These are phyloP conservation scores for Forbesichthys agassizii DNA, from an alignment of 2,113 vertebrate genomes.

Conservation along the genomic window DNA sequence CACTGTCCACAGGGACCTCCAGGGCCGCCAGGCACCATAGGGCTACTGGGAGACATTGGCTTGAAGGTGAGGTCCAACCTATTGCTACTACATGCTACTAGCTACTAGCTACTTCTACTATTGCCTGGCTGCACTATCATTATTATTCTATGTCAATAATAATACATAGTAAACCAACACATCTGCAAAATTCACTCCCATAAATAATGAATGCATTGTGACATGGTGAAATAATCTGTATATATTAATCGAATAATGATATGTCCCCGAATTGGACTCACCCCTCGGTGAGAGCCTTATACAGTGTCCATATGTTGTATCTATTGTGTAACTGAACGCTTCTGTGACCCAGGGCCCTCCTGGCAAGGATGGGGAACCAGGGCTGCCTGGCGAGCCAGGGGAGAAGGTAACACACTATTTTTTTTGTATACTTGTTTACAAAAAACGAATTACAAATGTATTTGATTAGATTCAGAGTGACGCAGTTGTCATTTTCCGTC, in stretches of 20 bases:
- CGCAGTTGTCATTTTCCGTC: no score
- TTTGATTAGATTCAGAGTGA: no score
- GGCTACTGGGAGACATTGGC: conserved; percentile 89
- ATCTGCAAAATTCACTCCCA: conserved; percentile 31
- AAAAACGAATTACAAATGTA: no score
- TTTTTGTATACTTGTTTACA: not conserved
- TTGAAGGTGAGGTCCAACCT: conserved; percentile 78
- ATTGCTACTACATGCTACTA: not conserved
- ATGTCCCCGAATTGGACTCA: not conserved
- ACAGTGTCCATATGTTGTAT: no score
- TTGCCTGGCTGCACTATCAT: no score
- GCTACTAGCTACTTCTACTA: no score
- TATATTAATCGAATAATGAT: conserved; percentile 23
- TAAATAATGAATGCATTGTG: conserved; percentile 32
- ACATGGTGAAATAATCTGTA: conserved; percentile 25
- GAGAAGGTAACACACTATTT: conserved; percentile 80
- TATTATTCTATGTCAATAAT: no score
- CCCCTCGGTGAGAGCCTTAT: no score
- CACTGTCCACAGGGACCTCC: conserved; percentile 82
- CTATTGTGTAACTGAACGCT: no score
- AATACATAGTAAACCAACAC: not conserved
- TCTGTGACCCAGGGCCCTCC: conserved; percentile 81
- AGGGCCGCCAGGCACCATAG: conserved; percentile 84
- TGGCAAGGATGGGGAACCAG: conserved; percentile 79
- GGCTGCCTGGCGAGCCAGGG: conserved; percentile 87